Evolutionary conservation across 2,888 invertebrate species (phyloP), one percentile per base, ranked within the genome.

Genomic region (Silvanus unidentatus): DNA sequence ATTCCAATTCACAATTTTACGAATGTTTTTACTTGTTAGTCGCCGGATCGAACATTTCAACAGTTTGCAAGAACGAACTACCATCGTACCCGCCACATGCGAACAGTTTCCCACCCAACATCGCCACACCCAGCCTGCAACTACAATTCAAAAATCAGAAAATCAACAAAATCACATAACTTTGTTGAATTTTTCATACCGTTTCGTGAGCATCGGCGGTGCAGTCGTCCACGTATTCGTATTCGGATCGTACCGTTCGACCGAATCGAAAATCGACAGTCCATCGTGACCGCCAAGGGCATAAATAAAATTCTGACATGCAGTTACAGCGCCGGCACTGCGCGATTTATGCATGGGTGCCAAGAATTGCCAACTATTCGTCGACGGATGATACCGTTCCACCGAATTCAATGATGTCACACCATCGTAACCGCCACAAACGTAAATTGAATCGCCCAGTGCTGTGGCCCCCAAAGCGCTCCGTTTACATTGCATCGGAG

Each of bases 281-380:
- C 92, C 91, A 72, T 92, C 91, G 65, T 92, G 92, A 0, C 92
- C 92, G 11, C 92, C 93, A 34, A 91, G 74, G 1, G 87, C 88
- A 67, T 86, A 89, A 43, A 90, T 82, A 13, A 6, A 37, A 5
- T 12, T 70, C 59, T 71, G 70, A 52, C 72, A 72, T 32, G 73
- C 68, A 37, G 72, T 68, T 2, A 73, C 69, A 41, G 73, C 72
- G 1, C 73, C 72, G 4, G 72, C 73, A 54, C 72, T 73, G 45
- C 72, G 60, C 0, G 71, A 82, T 62, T 83, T 83, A 58, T 80
- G 80, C 86, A 86, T 86, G 9, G 79, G 75, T n/a, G 80, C 75
- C 36, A 86, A 77, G 59, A 83, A 80, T 53, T 78, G 79, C 90
- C 90, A 90, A 43, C 77, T 76, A 61, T 86, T 82, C 30, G 76